Percentiles rank a stretch among this genome's conserved stretches.
Evolutionary conservation across 2,888 invertebrate species (phyloP).

Genomic region (Macrosoma leucophasiata): DNA sequence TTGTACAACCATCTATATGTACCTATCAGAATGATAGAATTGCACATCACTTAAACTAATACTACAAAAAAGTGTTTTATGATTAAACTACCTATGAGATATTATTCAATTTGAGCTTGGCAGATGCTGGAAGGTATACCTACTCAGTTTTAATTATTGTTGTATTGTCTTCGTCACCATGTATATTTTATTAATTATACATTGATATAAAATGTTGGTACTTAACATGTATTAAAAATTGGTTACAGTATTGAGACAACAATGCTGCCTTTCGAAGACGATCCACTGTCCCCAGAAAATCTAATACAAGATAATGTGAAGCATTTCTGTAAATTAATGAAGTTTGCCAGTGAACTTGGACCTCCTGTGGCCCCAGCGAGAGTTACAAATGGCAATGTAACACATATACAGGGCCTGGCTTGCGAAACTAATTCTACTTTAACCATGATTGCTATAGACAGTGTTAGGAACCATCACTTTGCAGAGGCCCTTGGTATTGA

Average conservation of each 20-base stretch:
- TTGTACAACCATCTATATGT: too few relatives aligned
- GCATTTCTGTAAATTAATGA: conserved; percentile 54
- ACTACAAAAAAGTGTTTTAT: too few relatives aligned
- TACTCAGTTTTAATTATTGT: too few relatives aligned
- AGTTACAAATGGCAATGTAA: conserved; percentile 35
- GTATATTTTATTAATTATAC: conserved; percentile 7
- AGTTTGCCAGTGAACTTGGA: conserved; percentile 55
- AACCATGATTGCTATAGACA: conserved; percentile 81
- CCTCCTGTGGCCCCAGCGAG: conserved; percentile 45
- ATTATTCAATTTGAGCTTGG: too few relatives aligned
- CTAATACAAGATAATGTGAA: conserved; percentile 57
- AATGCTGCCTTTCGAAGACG: conserved; percentile 62
- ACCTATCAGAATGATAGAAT: too few relatives aligned
- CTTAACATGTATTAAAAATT: conserved; percentile 5
- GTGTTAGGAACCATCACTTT: conserved; percentile 81
- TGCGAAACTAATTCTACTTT: conserved; percentile 58
- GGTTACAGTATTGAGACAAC: conserved; percentile 56
- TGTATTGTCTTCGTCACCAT: conserved; percentile 2
- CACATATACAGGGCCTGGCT: conserved; percentile 60
- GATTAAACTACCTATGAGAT: too few relatives aligned
- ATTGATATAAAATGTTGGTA: too few relatives aligned
- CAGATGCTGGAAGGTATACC: too few relatives aligned
- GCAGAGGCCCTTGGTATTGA: conserved; percentile 85
- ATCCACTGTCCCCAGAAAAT: conserved; percentile 71
- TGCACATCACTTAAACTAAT: too few relatives aligned